These are phyloP conservation scores for Hanleya hanleyi DNA, from an alignment of 2,888 invertebrate genomes.

Conservation along the genomic window DNA sequence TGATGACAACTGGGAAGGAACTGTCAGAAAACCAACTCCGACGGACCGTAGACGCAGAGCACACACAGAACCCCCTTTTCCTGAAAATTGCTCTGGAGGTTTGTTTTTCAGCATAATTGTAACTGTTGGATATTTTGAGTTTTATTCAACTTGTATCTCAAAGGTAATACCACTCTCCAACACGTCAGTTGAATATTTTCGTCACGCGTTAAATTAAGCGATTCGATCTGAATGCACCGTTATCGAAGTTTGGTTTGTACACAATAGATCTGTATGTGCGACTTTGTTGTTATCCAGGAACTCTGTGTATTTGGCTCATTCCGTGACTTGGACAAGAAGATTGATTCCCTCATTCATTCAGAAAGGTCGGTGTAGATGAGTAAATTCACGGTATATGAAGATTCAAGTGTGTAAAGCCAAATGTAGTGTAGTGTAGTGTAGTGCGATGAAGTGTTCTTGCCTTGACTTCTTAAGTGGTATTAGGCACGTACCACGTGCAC, in stretches of 20 bases:
- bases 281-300: slow-evolving; percentile 50
- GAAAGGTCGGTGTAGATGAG: slow-evolving; percentile 42
- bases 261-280: too few species aligned
- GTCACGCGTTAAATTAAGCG: not conserved
- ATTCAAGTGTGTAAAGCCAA: too few species aligned
- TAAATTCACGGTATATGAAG: not conserved
- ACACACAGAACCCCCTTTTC: slow-evolving; percentile 59
- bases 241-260: too few species aligned
- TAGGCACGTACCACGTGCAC: too few species aligned
- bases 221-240: too few species aligned
- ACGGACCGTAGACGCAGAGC: slow-evolving; percentile 46
- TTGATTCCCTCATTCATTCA: slow-evolving; percentile 53
- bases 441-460: too few species aligned
- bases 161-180: not conserved
- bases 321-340: slow-evolving; percentile 63
- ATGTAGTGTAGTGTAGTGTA: too few species aligned
- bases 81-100: slow-evolving; percentile 59
- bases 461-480: too few species aligned
- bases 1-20: slow-evolving; percentile 58
- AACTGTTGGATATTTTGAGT: not conserved
- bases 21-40: slow-evolving; percentile 56
- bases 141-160: not conserved
- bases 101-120: not conserved
- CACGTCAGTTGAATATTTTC: not conserved
- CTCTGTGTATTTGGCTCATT: slow-evolving; percentile 66